Evolutionary conservation across 2,113 vertebrate species (phyloP).

Genomic region (Penelope pileata): DNA sequence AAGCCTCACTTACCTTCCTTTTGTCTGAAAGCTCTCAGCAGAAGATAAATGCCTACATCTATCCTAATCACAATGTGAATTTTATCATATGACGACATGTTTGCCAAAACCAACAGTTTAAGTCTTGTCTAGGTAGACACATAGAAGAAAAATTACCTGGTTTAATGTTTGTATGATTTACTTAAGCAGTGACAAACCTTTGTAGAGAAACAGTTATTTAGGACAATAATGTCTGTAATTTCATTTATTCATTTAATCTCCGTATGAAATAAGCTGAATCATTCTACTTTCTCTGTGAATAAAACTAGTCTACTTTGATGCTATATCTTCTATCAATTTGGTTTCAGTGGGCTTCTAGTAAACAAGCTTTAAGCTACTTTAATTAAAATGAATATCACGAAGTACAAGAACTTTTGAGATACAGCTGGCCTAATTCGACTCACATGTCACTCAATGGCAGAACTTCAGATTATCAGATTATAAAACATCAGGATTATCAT

Average conservation of each 20-base stretch:
- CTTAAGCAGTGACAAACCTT: not conserved
- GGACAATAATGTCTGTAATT: not conserved
- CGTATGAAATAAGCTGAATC: not conserved
- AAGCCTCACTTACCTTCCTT: slow-evolving; percentile 17
- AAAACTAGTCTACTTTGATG: not conserved
- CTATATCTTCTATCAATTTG: not conserved
- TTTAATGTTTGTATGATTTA: not conserved
- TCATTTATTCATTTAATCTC: not conserved
- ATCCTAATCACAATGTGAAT: slow-evolving; percentile 17
- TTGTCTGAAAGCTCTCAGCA: slow-evolving; percentile 31
- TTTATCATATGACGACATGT: slow-evolving; percentile 4
- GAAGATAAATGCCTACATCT: slow-evolving; percentile 42
- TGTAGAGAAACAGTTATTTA: not conserved
- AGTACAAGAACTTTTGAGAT: not conserved
- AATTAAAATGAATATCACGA: not conserved
- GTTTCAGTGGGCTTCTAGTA: not conserved
- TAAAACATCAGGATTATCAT: no score
- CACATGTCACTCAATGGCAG: not conserved
- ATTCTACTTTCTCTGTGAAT: not conserved
- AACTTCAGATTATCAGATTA: no score
- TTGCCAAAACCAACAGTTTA: slow-evolving; percentile 3
- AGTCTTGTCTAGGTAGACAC: not conserved
- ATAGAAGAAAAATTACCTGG: not conserved
- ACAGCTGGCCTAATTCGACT: not conserved
- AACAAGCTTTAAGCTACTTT: not conserved